A percentile compares a stretch with the other conserved stretches of the same genome.
Conservation (phyloP, 2,797 vertebrate genomes). For the Arrhamphus sclerolepis region DNA sequence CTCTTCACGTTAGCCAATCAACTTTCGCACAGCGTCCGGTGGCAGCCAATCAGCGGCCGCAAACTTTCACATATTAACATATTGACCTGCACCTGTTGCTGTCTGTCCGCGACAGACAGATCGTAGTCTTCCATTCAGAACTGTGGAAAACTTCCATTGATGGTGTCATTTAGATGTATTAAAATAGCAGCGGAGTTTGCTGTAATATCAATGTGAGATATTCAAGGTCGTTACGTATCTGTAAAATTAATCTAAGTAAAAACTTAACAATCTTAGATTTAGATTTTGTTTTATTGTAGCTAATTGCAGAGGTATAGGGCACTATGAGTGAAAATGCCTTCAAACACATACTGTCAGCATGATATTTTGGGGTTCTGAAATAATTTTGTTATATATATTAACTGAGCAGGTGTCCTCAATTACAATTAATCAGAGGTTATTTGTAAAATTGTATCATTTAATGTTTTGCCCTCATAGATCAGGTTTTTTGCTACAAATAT, state of each 20-base stretch:
- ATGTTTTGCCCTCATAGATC: too few species aligned
- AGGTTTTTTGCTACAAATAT: too few species aligned
- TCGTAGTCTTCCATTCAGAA: not conserved
- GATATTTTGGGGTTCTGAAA: too few species aligned
- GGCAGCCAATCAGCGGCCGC: slow-evolving; percentile 39
- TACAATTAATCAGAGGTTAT: too few species aligned
- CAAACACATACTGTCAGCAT: too few species aligned
- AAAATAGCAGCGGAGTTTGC: slow-evolving; percentile 1
- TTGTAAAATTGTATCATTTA: too few species aligned
- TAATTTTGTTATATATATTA: too few species aligned
- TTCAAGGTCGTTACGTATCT: not conserved
- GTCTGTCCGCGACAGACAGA: not conserved
- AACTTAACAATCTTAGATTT: too few species aligned
- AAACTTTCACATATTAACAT: slow-evolving; percentile 29
- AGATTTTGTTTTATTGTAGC: not conserved
- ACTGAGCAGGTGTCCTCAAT: too few species aligned
- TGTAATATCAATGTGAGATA: not conserved
- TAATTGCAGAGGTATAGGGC: too few species aligned
- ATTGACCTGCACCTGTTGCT: slow-evolving; percentile 11
- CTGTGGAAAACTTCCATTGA: slow-evolving; percentile 50
- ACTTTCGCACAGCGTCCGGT: accelerated
- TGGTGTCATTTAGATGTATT: slow-evolving; percentile 11
- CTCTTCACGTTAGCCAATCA: slow-evolving; percentile 36
- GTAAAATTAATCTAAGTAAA: not conserved
- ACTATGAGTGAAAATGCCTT: too few species aligned